A percentile compares a stretch with the other conserved stretches of the same genome.
Conservation (phyloP, 2,888 invertebrate genomes). For the Sisyra terminalis region DNA sequence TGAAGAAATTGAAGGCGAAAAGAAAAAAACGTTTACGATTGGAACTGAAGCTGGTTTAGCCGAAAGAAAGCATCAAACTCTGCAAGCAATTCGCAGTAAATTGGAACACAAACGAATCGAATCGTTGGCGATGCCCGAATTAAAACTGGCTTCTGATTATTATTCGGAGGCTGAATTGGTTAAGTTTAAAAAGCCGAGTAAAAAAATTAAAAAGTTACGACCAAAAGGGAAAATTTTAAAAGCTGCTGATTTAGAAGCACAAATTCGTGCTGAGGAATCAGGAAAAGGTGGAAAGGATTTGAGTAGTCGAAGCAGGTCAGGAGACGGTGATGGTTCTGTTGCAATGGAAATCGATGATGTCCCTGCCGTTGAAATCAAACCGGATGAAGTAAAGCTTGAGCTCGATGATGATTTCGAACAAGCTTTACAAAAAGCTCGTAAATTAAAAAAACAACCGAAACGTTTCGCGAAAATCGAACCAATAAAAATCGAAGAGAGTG, state of each 20-base stretch:
- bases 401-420: constrained; percentile 34
- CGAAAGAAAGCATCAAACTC: constrained; percentile 30
- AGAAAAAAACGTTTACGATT: constrained; percentile 55
- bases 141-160: constrained; percentile 73
- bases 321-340: constrained; percentile 16
- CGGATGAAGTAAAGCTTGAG: constrained; percentile 40
- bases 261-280: constrained; percentile 12
- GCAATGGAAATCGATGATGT: constrained; percentile 47
- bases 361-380: constrained; percentile 29
- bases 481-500: constrained; percentile 22
- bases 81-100: constrained; percentile 36
- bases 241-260: constrained; percentile 51
- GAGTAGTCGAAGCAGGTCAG: constrained; percentile 25
- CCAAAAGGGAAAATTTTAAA: constrained; percentile 41
- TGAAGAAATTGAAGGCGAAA: constrained; percentile 70
- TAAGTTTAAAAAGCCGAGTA: constrained; percentile 80
- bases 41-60: constrained; percentile 46
- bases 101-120: constrained; percentile 54
- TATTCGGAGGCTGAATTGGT: constrained; percentile 70
- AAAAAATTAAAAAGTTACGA: constrained; percentile 53
- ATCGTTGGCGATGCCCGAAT: constrained; percentile 47
- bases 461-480: constrained; percentile 19
- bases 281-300: constrained; percentile 4
- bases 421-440: constrained; percentile 38
- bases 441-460: constrained; percentile 30